These are phyloP conservation scores for Zosterops borbonicus DNA, from an alignment of 2,113 vertebrate species.

Conservation along the genomic window DNA sequence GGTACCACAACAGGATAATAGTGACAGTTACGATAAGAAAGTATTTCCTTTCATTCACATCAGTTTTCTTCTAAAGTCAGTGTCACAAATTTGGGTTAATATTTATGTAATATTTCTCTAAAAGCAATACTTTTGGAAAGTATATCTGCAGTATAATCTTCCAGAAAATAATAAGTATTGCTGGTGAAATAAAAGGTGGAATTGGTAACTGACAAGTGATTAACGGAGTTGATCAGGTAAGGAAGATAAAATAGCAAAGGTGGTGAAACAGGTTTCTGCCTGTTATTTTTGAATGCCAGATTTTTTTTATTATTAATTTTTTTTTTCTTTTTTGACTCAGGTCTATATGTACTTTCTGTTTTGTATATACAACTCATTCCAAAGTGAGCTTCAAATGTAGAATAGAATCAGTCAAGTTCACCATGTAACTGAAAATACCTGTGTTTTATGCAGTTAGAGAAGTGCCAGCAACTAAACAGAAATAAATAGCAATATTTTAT, in stretches of 20 bases:
- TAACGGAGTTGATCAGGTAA: not conserved
- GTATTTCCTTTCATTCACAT: not conserved
- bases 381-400: not conserved
- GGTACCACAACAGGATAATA: not conserved
- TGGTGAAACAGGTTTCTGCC: not conserved
- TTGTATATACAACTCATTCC: not conserved
- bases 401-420: not conserved
- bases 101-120: not conserved
- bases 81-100: not conserved
- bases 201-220: conserved; percentile 31
- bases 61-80: conserved; percentile 5
- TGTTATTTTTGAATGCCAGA: not conserved
- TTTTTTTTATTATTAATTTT: not conserved
- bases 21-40: not conserved
- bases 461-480: not conserved
- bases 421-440: not conserved
- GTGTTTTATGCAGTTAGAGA: not conserved
- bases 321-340: not conserved
- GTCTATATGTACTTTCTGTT: not conserved
- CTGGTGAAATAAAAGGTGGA: conserved; percentile 27
- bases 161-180: conserved; percentile 42
- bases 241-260: not conserved
- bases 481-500: not conserved
- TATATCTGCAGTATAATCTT: conserved; percentile 10
- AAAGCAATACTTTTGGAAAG: conserved; percentile 26